phyloP scores from a whole-genome alignment of 2,113 vertebrate genomes.

The Pantherophis guttatus region DNA sequence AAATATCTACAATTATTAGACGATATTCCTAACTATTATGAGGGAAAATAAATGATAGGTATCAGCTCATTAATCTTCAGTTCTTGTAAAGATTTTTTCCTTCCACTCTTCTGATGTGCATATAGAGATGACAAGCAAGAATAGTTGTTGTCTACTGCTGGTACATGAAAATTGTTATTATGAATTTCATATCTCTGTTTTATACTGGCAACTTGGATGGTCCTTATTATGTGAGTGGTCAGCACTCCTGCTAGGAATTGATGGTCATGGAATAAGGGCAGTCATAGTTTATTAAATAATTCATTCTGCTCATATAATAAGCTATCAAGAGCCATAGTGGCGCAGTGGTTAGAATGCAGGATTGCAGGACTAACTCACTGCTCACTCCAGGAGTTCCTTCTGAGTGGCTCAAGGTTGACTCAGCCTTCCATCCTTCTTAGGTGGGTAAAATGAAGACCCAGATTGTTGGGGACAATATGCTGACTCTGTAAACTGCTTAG shows the following conservation, averaged over 20 bases:
- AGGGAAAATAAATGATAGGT: not conserved
- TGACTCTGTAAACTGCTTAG: no score
- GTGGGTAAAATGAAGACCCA: no score
- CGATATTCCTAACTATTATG: not conserved
- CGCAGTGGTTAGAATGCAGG: no score
- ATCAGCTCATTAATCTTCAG: not conserved
- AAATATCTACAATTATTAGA: not conserved
- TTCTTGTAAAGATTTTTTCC: not conserved
- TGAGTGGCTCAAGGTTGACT: no score
- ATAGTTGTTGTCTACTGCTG: not conserved
- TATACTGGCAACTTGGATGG: not conserved
- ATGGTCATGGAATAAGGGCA: no score
- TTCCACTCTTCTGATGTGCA: not conserved
- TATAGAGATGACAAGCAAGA: not conserved
- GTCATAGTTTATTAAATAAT: not conserved
- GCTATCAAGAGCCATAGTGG: no score
- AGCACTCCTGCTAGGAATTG: not conserved
- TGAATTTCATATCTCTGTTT: not conserved
- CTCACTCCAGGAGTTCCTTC: no score
- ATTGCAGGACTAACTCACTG: no score
- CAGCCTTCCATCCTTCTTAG: no score
- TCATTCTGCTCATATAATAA: not conserved
- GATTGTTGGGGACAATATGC: no score
- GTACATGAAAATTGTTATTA: not conserved
- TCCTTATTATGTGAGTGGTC: not conserved